Base-by-base conservation (phyloP, 2,113 vertebrate species). In the Hyperopisus bebe region DNA sequence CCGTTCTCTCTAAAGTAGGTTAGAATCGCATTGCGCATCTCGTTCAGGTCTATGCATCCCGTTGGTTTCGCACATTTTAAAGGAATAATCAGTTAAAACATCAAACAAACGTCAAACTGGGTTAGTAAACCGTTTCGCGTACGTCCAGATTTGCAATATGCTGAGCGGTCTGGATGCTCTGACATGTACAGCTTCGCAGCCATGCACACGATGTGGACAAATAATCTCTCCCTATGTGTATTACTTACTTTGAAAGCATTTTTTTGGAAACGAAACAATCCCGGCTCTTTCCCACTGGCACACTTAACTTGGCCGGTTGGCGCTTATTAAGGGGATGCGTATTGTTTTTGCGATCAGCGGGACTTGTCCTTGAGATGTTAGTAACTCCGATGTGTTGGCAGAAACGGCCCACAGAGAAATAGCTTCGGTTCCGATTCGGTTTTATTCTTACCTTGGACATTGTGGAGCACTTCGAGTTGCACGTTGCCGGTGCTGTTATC, bases 281-380 rank as follows among this genome's bases (percentile, higher is more conserved):
- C 51, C 39, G 58, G 39, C 39, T 44, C 27, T 83, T 90, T 93
- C 88, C 91, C 93, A 86, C 91, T 90, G 92, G 90, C 89, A 93
- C 92, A 88, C 92, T 93, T 66, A 84, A 93, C 93, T 92, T 90
- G 89, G 92, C 92, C 88, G 91, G 93, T 92, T 70, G n/a, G 62
- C 62, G 62, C 39, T 82, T 53, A 9, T 83, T 35, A 35, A 87
- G 88, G 91, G 88, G 88, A 91, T 89, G 91, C 91, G 89, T 89
- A 89, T 88, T 91, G 89, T 86, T 89, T 53, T 48, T 92, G 87
- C 51, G 9, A 70, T 24, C 44, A 55, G 35, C 89, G 86, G 9
- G 46, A 80, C 89, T 86, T 90, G 90, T 91, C 89, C 90, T 90
- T 88, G 83, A 91, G 88, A 91, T 90, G 70, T 83, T 90, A 74